Evolutionary conservation across 2,797 vertebrate species (phyloP), one percentile per base, ranked within the genome.

Genomic region (Ficedula albicollis): DNA sequence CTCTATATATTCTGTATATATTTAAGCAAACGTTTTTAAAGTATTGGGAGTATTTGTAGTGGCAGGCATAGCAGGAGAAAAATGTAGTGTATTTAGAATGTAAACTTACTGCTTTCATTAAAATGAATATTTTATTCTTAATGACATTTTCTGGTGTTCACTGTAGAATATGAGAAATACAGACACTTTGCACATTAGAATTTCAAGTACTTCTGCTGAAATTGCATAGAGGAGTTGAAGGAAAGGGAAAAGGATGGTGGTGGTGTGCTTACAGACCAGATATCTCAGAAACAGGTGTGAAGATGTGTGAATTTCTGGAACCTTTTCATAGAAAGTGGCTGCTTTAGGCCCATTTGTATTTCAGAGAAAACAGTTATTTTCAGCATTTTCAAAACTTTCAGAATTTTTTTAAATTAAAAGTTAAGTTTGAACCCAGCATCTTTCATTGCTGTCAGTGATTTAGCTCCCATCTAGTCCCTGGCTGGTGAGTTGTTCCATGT

Each of bases 41-140:
- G 73, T 49, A 54, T 60, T 83, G 51, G 23, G 44, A 93, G 52
- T n/a, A 41, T 82, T 94, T 87, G 68, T 79, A 88, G 87, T 82
- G 68, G 86, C 78, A 86, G 62, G 23, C 56, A 60, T 69, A 68
- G 89, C 63, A 73, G 68, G 67, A 81, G 55, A 84, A 74, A 75
- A 89, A 96, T n/a, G 48, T 30, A 60, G 54, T 58, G n/a, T 44
- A 64, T 89, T 85, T 89, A 77, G 44, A 77, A 92, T 93, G 58
- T 92, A 78, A 81, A 64, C 64, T 73, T 81, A 67, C 38, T 60
- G 43, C 58, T 86, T 87, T 63, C 64, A 91, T 88, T 74, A 75
- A 82, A 94, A 89, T 68, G n/a, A 86, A 54, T 75, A 76, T 90
- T 74, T 94, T 91, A 64, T 91, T 89, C 77, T 32, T 92, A 84